Conservation (phyloP, 2,113 vertebrate genomes). For the Onychostoma macrolepis region DNA sequence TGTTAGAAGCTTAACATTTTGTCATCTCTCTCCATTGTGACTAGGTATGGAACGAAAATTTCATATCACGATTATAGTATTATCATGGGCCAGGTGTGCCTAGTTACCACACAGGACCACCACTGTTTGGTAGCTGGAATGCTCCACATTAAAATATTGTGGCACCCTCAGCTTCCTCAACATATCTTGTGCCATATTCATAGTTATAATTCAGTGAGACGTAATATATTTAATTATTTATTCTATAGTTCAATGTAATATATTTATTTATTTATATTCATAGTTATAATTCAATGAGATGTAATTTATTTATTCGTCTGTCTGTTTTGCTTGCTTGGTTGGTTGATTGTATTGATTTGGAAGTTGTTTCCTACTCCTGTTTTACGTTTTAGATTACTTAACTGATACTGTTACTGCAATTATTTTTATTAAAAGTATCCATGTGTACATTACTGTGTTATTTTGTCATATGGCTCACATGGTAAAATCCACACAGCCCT, state of each 20-base stretch:
- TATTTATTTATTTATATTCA: neutral
- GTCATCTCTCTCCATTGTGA: neutral
- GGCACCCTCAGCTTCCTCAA: no score
- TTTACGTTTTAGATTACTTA: neutral
- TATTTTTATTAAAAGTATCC: neutral
- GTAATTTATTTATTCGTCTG: no score
- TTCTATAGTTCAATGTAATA: neutral
- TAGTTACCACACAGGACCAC: no score
- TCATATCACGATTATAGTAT: neutral
- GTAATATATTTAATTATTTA: neutral
- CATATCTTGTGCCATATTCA: no score
- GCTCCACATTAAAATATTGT: no score
- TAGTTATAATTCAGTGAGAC: no score
- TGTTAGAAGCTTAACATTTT: neutral
- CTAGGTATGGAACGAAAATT: neutral
- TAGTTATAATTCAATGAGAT: neutral
- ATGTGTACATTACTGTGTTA: neutral
- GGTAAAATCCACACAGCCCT: neutral
- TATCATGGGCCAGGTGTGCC: no score
- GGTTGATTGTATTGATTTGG: neutral
- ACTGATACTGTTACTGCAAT: neutral
- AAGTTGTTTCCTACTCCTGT: neutral
- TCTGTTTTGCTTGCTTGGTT: neutral
- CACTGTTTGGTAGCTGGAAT: no score
- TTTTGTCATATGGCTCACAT: neutral